A percentile compares a stretch with the other conserved stretches of the same genome.
Conservation (phyloP, 2,113 vertebrate species). For the Pseudorasbora parva region DNA sequence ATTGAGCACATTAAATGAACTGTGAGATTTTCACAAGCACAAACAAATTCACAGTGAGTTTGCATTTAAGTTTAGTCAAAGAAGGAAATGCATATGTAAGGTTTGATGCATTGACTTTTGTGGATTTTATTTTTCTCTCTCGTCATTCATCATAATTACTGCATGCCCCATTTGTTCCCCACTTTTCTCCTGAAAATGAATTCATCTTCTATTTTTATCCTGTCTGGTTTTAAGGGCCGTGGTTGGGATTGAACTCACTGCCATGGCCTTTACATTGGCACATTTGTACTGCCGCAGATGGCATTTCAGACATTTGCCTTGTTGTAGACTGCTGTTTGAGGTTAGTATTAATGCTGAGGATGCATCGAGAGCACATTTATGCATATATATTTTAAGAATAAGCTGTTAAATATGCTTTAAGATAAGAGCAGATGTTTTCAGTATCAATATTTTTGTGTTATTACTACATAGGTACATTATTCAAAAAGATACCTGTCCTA, state of each 20-base stretch:
- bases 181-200: slow-evolving; percentile 43
- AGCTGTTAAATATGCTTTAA: slow-evolving; percentile 19
- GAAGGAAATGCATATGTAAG: slow-evolving; percentile 7
- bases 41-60: slow-evolving; percentile 8
- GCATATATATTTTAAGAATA: slow-evolving; percentile 26
- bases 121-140: slow-evolving; percentile 48
- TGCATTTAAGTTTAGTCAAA: slow-evolving; percentile 34
- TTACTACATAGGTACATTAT: neutral
- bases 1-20: slow-evolving; percentile 60
- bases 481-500: neutral
- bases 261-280: slow-evolving; percentile 38
- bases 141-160: slow-evolving; percentile 53
- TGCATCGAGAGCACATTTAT: slow-evolving; percentile 17
- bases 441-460: slow-evolving; percentile 1
- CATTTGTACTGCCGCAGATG: slow-evolving; percentile 31
- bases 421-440: slow-evolving; percentile 9
- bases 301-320: slow-evolving; percentile 38
- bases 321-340: slow-evolving; percentile 30
- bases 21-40: slow-evolving; percentile 51
- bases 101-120: slow-evolving; percentile 46
- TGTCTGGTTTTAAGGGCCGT: slow-evolving; percentile 4
- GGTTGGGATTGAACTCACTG: slow-evolving; percentile 16
- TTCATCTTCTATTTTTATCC: slow-evolving; percentile 42
- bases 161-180: slow-evolving; percentile 47
- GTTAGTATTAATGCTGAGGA: slow-evolving; percentile 12